Percentiles rank a stretch among this genome's conserved stretches.
Evolutionary conservation across 2,888 invertebrate genomes (phyloP).

Genomic region (Phengaris alcon): DNA sequence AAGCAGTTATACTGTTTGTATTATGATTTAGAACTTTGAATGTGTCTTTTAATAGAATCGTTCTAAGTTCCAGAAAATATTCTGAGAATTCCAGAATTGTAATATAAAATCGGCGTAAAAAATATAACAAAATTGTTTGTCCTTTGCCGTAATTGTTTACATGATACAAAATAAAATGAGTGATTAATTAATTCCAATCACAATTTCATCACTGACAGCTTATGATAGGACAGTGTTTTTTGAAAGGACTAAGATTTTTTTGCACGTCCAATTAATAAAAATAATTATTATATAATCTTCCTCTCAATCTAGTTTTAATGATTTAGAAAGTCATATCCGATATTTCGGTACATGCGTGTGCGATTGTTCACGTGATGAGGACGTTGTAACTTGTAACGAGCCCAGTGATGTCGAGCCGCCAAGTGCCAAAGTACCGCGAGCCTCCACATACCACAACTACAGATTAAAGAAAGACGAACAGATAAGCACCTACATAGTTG

Average conservation of each 20-base stretch:
- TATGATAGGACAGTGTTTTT: no score
- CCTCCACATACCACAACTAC: background rate
- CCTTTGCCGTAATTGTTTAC: background rate
- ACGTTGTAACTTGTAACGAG: background rate
- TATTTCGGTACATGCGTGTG: background rate
- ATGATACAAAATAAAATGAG: background rate
- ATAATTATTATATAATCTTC: background rate
- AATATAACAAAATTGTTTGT: background rate
- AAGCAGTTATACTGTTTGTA: background rate
- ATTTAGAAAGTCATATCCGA: slow-evolving; percentile 9
- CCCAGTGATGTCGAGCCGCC: background rate
- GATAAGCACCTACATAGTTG: no score
- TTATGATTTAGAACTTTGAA: background rate
- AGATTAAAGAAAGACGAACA: no score
- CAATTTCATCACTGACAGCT: no score
- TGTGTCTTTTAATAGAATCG: background rate
- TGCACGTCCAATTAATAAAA: no score
- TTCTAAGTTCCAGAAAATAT: background rate
- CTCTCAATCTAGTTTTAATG: slow-evolving; percentile 2
- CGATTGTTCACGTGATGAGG: slow-evolving; percentile 2
- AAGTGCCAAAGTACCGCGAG: background rate
- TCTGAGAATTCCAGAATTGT: background rate
- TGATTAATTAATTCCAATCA: no score
- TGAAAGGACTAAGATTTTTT: no score
- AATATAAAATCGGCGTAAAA: background rate